Conservation (phyloP, 1,140 invertebrate genomes). For the Platorchestia sp. region DNA sequence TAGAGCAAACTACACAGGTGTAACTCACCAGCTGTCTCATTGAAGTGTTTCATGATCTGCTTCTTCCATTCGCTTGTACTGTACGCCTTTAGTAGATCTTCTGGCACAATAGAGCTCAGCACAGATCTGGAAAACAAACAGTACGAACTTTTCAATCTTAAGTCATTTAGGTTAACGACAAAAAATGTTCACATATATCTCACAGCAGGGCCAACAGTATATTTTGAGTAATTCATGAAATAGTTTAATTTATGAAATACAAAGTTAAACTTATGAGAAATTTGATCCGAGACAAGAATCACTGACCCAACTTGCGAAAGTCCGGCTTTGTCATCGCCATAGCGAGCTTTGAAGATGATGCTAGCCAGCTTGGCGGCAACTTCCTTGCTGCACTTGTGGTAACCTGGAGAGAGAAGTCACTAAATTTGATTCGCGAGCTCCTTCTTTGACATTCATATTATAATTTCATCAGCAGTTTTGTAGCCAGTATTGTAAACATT, state of each 20-base stretch:
- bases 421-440: neutral
- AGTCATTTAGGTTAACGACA: neutral
- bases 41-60: constrained; percentile 90
- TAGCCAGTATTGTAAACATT: neutral
- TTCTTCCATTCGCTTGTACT: constrained; percentile 97
- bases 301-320: constrained; percentile 88
- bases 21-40: constrained; percentile 84
- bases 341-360: constrained; percentile 95
- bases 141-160: neutral
- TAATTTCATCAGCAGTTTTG: neutral
- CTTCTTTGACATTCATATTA: neutral
- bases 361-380: constrained; percentile 94
- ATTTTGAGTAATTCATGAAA: neutral
- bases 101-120: constrained; percentile 92
- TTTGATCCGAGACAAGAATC: neutral
- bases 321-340: constrained; percentile 95
- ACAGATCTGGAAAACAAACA: constrained; percentile 72
- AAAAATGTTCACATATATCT: neutral
- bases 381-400: constrained; percentile 94
- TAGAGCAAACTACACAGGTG: neutral
- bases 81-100: constrained; percentile 92
- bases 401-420: constrained; percentile 74
- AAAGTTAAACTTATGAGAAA: neutral
- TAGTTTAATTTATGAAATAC: neutral
- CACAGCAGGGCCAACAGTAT: constrained; percentile 67